Conservation (phyloP, 2,113 vertebrate species). For the Bombycilla garrulus region DNA sequence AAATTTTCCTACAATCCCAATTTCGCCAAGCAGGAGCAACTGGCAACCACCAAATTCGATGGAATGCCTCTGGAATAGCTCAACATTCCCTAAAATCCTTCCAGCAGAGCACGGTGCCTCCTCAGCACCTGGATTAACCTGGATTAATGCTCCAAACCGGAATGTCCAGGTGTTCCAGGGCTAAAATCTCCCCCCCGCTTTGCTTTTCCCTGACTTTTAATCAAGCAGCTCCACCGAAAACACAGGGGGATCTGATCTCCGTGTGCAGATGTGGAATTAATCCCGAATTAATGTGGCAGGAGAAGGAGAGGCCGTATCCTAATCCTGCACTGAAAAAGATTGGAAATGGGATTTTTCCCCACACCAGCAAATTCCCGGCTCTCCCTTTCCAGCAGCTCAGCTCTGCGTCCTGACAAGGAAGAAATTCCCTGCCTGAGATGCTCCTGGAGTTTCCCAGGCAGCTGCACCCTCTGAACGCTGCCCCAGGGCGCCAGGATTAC, state of each 20-base stretch:
- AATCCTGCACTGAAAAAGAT: accelerated
- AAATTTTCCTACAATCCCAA: background rate
- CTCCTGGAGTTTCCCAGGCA: background rate
- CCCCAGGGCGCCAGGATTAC: accelerated
- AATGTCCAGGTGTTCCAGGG: background rate
- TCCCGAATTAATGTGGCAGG: background rate
- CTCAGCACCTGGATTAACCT: accelerated
- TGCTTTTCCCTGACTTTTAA: background rate
- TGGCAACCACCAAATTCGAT: accelerated
- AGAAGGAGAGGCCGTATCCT: background rate
- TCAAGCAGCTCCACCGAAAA: accelerated
- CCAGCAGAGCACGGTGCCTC: accelerated
- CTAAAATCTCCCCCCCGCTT: background rate
- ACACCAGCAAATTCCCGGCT: background rate
- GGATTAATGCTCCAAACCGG: accelerated
- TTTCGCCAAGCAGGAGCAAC: accelerated
- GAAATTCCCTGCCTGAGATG: background rate
- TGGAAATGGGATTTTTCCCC: background rate
- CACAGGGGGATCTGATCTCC: background rate
- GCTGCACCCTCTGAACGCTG: background rate
- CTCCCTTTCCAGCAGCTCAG: background rate
- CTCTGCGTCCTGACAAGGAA: background rate
- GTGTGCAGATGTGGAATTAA: background rate
- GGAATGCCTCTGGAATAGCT: accelerated
- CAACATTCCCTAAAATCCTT: background rate